Evolutionary conservation across 2,113 vertebrate species (phyloP).

Genomic region (Gopherus flavomarginatus): DNA sequence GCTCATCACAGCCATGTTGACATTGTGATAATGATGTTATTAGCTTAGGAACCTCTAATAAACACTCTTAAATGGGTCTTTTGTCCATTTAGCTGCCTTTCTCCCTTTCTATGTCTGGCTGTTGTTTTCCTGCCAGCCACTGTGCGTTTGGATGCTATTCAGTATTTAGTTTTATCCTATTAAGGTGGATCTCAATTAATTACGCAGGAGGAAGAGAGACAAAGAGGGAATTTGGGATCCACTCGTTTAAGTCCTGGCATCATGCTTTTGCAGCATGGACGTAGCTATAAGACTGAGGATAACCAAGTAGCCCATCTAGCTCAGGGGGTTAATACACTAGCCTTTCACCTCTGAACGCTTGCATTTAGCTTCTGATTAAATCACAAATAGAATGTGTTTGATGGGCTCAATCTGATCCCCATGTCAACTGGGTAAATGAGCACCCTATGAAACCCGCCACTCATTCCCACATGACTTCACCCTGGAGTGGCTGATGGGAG

Average conservation of each 20-base stretch:
- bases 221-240: background rate
- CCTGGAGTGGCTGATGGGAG: background rate
- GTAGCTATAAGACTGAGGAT: fast-evolving
- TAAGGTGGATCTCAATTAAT: conserved; percentile 75
- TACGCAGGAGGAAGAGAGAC: conserved; percentile 49
- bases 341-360: background rate
- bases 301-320: too few relatives aligned
- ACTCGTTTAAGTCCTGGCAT: conserved; percentile 48
- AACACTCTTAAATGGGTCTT: background rate
- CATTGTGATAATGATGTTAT: background rate
- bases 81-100: background rate
- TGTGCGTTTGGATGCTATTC: conserved; percentile 54
- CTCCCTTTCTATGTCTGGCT: background rate
- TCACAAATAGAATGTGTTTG: background rate
- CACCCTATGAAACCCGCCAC: background rate
- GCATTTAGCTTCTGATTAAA: background rate
- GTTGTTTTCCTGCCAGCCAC: conserved; percentile 58
- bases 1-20: background rate
- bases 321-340: background rate
- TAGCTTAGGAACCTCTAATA: conserved; percentile 1
- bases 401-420: too few relatives aligned
- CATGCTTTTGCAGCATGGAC: background rate
- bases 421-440: background rate
- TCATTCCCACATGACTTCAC: background rate
- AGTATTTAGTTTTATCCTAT: conserved; percentile 65